Conservation (phyloP, 2,797 vertebrate genomes). For the Hoplostethus mediterraneus region DNA sequence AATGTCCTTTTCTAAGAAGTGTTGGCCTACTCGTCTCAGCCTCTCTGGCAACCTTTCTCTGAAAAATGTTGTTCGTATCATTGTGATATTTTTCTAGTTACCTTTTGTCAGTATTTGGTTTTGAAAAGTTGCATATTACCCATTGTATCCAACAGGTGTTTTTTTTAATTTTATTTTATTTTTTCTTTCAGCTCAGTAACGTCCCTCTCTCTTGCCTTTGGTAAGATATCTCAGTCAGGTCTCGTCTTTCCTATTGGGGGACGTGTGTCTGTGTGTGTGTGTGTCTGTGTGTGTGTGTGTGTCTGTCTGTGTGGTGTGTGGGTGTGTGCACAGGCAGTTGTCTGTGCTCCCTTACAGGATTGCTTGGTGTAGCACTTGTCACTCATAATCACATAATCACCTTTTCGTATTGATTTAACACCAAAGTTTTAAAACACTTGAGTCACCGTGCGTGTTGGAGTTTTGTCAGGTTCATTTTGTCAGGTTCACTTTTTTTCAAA, state of each 20-base stretch:
- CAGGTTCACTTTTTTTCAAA: constrained; percentile 19
- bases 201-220: constrained; percentile 50
- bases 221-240: constrained; percentile 66
- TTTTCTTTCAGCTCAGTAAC: constrained; percentile 41
- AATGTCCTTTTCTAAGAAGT: constrained; percentile 71
- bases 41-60: constrained; percentile 66
- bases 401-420: constrained; percentile 71
- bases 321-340: constrained; percentile 9
- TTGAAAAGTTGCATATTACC: constrained; percentile 60
- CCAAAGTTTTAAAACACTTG: constrained; percentile 73
- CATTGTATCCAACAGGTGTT: constrained; percentile 58
- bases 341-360: constrained; percentile 41
- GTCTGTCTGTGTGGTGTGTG: constrained; percentile 3
- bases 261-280: constrained; percentile 7
- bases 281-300: not conserved
- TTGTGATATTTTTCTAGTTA: constrained; percentile 83
- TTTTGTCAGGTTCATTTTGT: constrained; percentile 39
- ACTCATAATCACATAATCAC: constrained; percentile 55
- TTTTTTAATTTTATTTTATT: constrained; percentile 20
- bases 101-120: constrained; percentile 83
- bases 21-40: constrained; percentile 63
- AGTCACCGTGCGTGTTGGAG: constrained; percentile 45
- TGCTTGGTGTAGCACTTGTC: constrained; percentile 51
- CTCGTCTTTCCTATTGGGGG: constrained; percentile 61
- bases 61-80: constrained; percentile 76